These are phyloP conservation scores for Palythoa caribaeorum DNA, from an alignment of 92 coral and sea anemone species.

Conservation along the genomic window DNA sequence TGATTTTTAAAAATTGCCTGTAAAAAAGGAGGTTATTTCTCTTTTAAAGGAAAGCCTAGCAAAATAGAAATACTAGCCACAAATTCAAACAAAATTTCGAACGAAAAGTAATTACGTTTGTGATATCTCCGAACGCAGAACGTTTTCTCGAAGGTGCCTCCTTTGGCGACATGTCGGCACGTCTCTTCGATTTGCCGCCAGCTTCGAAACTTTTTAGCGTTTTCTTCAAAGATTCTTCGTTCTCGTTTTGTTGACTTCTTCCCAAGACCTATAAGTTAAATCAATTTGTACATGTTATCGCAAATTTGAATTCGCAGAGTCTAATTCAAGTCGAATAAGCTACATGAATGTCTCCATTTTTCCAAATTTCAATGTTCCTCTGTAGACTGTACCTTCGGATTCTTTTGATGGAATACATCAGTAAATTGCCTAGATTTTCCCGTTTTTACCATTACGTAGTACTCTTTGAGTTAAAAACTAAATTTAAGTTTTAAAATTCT, in stretches of 20 bases:
- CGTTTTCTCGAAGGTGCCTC: constrained; percentile 89
- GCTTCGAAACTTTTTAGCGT: constrained; percentile 54
- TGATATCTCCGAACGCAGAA: constrained; percentile 95
- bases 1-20: constrained; percentile 36
- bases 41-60: neutral
- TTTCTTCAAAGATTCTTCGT: constrained; percentile 51
- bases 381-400: constrained; percentile 52
- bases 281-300: neutral
- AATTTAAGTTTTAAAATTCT: neutral
- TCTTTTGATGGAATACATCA: constrained; percentile 58
- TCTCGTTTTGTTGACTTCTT: constrained; percentile 63
- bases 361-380: neutral
- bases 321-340: neutral
- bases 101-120: constrained; percentile 74
- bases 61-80: neutral
- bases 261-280: constrained; percentile 48
- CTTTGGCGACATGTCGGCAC: constrained; percentile 81
- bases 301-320: neutral
- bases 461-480: neutral
- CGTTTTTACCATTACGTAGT: constrained; percentile 75
- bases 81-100: neutral
- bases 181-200: constrained; percentile 85
- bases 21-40: neutral
- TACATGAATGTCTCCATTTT: neutral
- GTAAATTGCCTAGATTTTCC: constrained; percentile 63